Evolutionary conservation across 2,113 vertebrate genomes (phyloP).

Genomic region (Sander lucioperca): DNA sequence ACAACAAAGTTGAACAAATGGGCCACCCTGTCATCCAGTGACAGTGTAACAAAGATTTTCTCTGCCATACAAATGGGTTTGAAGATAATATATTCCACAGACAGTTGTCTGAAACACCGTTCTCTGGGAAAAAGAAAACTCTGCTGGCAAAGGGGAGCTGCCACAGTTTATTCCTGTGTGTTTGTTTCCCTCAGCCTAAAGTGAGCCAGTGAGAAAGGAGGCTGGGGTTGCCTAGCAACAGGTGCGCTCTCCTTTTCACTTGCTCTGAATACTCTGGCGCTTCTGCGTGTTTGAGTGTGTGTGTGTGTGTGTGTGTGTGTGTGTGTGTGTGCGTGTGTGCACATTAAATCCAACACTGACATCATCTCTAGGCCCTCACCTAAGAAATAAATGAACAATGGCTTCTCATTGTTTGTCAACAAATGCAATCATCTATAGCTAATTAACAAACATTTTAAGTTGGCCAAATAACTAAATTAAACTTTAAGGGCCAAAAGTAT

Average conservation of each 20-base stretch:
- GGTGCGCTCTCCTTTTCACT: slow-evolving; percentile 77
- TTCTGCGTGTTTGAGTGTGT: slow-evolving; percentile 26
- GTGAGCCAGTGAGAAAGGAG: slow-evolving; percentile 62
- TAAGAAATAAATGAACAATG: slow-evolving; percentile 31
- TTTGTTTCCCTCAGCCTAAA: slow-evolving; percentile 49
- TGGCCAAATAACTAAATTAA: not conserved
- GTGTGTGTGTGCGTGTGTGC: slow-evolving; percentile 10
- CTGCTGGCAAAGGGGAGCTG: slow-evolving; percentile 4
- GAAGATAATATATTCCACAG: not conserved
- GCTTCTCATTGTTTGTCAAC: not conserved
- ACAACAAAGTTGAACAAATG: not conserved
- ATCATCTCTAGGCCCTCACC: slow-evolving; percentile 41
- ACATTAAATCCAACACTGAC: slow-evolving; percentile 41
- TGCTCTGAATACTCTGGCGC: slow-evolving; percentile 61
- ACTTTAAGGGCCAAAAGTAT: not conserved
- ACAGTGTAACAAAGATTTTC: not conserved
- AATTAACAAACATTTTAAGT: not conserved
- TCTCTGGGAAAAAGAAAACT: not conserved
- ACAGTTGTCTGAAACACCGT: slow-evolving; percentile 15
- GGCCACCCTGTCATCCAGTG: not conserved
- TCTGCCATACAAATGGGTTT: slow-evolving; percentile 1
- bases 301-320: slow-evolving; percentile 19
- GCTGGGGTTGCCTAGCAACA: slow-evolving; percentile 84
- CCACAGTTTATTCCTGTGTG: slow-evolving; percentile 43
- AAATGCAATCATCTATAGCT: not conserved